Conservation (phyloP, 2,113 vertebrate genomes). For the Grammomys dolichurus region DNA sequence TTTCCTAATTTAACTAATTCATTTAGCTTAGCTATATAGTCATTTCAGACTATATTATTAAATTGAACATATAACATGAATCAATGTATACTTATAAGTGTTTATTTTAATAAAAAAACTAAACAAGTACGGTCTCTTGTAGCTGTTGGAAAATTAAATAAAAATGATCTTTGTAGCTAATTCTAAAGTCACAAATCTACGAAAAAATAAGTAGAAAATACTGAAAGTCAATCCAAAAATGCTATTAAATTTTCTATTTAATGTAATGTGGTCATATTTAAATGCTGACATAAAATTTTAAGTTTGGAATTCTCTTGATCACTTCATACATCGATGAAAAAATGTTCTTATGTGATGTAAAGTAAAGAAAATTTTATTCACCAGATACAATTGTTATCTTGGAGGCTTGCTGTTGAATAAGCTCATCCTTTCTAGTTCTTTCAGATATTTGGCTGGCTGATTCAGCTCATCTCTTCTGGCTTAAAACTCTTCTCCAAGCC, state of each 20-base stretch:
- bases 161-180: constrained; percentile 37
- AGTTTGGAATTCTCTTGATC: not conserved
- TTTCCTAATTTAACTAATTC: constrained; percentile 1
- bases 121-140: not conserved
- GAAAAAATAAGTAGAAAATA: not conserved
- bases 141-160: not conserved
- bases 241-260: not conserved
- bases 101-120: not conserved
- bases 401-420: too few relatives aligned
- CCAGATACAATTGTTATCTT: too few relatives aligned
- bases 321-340: not conserved
- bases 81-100: not conserved
- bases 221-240: not conserved
- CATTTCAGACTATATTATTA: not conserved
- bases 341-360: not conserved
- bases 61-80: not conserved
- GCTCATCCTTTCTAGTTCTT: too few relatives aligned
- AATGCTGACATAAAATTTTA: not conserved
- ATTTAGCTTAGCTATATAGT: not conserved
- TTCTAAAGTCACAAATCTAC: not conserved
- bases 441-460: too few relatives aligned
- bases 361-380: too few relatives aligned
- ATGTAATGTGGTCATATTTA: not conserved
- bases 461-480: too few relatives aligned
- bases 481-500: too few relatives aligned